Evolutionary conservation across 2,888 invertebrate species (phyloP), one percentile per base, ranked within the genome.

Genomic region (Erebia aethiops): DNA sequence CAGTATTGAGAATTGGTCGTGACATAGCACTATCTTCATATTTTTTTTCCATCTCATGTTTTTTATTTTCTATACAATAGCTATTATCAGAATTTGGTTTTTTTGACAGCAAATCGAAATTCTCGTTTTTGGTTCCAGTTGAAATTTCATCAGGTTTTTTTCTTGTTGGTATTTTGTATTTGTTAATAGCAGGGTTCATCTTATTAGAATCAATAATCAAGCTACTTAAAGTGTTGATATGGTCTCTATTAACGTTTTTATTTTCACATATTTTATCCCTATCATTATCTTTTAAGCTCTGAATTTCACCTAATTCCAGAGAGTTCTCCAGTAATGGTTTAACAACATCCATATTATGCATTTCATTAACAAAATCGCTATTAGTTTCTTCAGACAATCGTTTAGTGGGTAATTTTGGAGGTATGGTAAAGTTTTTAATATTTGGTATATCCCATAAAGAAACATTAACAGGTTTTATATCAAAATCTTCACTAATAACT

Each of bases 341-440:
- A 70, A 87, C 83, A 69, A 85, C 77, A 72, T 85, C 81, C 76
- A 75, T 81, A 71, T 84, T 81, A 71, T 84, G 82, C 62, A 87
- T 77, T 63, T 85, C 77, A 52, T 82, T 82, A 4, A 82, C 74
- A 67, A 80, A 52, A 62, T 82, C 76, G 13, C 82, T 80, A 73
- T 69, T 75, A 49, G 71, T 73, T 58, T 49, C 18, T 43, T 46
- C 35, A 26, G 54, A 80, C 79, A 57, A 69, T 73, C 16, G 18
- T 49, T 21, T 8, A 75, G 77, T 60, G 61, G 4, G 70, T 66
- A 88, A 81, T 51, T 83, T 84, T 72, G 78, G 77, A 54, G 90
- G 89, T n/a, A 86, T 49, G 70, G 43, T 78, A 74, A 10, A 83
- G 76, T 57, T 77, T 73, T 71, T 75, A 35, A 11, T 58, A 11